phyloP scores from a whole-genome alignment of 2,888 invertebrate genomes.

The Falcaria lacertinaria region DNA sequence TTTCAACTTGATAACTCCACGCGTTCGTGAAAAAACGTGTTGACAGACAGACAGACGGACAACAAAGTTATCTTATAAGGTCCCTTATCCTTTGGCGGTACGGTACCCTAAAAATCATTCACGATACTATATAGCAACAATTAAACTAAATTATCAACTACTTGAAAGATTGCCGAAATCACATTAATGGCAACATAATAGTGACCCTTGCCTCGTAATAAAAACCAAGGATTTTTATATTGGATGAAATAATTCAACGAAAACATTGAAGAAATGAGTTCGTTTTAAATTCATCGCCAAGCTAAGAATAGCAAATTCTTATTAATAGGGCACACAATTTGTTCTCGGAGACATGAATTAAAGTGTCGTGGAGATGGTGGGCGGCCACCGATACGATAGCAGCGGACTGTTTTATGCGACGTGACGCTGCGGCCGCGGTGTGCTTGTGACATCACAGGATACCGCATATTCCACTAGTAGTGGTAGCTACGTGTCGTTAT shows the following conservation, averaged over 20 bases:
- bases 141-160: neutral
- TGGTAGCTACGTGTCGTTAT: constrained; percentile 47
- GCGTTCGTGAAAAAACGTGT: too few species aligned
- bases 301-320: constrained; percentile 18
- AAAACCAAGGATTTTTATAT: neutral
- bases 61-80: too few species aligned
- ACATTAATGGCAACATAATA: neutral
- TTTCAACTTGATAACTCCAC: too few species aligned
- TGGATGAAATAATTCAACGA: neutral
- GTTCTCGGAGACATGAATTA: constrained; percentile 45
- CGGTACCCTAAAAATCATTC: too few species aligned
- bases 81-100: too few species aligned
- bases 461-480: constrained; percentile 24
- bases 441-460: constrained; percentile 53
- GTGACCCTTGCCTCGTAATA: neutral
- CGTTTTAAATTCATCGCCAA: constrained; percentile 4
- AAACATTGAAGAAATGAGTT: constrained; percentile 1
- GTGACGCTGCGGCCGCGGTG: constrained; percentile 20
- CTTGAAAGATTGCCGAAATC: neutral
- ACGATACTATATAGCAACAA: too few species aligned
- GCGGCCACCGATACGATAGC: constrained; percentile 23
- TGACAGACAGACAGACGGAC: too few species aligned
- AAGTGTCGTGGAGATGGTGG: constrained; percentile 39
- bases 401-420: constrained; percentile 19
- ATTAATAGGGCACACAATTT: constrained; percentile 46